These are phyloP conservation scores for Argyra leucocephala DNA, from an alignment of 2,888 invertebrate genomes.

Conservation along the genomic window DNA sequence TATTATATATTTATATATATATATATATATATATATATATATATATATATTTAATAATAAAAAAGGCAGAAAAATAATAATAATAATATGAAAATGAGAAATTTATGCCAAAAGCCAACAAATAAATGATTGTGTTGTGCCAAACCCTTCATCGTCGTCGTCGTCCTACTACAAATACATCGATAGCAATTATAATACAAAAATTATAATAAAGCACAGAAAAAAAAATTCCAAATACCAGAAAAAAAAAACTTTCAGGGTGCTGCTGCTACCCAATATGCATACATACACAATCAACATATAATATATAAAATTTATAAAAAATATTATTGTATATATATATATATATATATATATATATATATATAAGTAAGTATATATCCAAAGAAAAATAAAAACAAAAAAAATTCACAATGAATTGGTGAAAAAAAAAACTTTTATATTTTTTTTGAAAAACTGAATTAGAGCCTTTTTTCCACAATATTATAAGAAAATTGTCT, in stretches of 20 bases:
- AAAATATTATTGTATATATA: no score
- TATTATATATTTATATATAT: background rate
- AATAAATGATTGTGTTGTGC: slow-evolving; percentile 1
- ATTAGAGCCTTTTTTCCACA: background rate
- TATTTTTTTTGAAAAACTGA: background rate
- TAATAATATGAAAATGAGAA: background rate
- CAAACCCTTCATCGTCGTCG: background rate
- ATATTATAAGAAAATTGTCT: background rate
- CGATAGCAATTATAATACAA: background rate
- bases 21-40: background rate
- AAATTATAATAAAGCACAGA: background rate
- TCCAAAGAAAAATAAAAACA: no score
- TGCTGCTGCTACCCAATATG: background rate
- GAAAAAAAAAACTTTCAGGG: background rate
- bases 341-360: no score
- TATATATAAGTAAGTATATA: no score
- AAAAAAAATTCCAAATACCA: background rate
- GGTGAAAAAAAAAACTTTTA: background rate
- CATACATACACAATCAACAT: background rate
- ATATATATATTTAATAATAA: background rate
- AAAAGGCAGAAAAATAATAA: background rate
- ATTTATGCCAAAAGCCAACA: slow-evolving; percentile 1
- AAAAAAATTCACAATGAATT: background rate
- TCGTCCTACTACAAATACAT: slow-evolving; percentile 1
- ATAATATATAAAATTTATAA: no score